Evolutionary conservation across 2,888 invertebrate species (phyloP).

Genomic region (Tachystola acroxantha): DNA sequence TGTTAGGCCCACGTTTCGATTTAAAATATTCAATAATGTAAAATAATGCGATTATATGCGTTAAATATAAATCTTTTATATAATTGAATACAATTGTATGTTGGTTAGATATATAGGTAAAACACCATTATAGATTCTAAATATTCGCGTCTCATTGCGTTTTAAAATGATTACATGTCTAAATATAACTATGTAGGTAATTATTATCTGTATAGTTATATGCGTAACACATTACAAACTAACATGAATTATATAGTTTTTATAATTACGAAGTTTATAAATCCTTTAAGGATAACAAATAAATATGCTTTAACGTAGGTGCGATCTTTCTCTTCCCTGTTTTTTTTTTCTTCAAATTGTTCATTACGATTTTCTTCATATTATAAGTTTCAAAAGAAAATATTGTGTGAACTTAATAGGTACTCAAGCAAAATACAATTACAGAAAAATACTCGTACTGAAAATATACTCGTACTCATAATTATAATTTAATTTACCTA

Average conservation of each 20-base stretch:
- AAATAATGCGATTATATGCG: slow-evolving; percentile 5
- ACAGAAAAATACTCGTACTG: too few species aligned
- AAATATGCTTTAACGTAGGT: too few species aligned
- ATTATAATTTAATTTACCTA: slow-evolving; percentile 22
- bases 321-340: too few species aligned
- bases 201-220: too few species aligned
- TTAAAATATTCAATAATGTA: slow-evolving; percentile 1
- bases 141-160: slow-evolving; percentile 42
- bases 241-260: slow-evolving; percentile 6
- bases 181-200: too few species aligned
- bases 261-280: slow-evolving; percentile 19
- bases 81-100: not conserved
- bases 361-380: too few species aligned
- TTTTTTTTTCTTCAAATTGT: too few species aligned
- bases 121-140: slow-evolving; percentile 49
- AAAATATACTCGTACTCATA: too few species aligned
- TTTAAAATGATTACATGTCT: too few species aligned
- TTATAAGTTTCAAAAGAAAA: too few species aligned
- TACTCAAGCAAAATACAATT: too few species aligned
- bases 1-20: slow-evolving; percentile 13
- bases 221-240: slow-evolving; percentile 44
- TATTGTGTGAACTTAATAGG: too few species aligned
- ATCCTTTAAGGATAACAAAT: slow-evolving; percentile 45
- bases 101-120: slow-evolving; percentile 16
- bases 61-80: slow-evolving; percentile 5